Base-by-base conservation (phyloP, 2,888 invertebrate genomes). In the Reticulitermes lucifugus region DNA sequence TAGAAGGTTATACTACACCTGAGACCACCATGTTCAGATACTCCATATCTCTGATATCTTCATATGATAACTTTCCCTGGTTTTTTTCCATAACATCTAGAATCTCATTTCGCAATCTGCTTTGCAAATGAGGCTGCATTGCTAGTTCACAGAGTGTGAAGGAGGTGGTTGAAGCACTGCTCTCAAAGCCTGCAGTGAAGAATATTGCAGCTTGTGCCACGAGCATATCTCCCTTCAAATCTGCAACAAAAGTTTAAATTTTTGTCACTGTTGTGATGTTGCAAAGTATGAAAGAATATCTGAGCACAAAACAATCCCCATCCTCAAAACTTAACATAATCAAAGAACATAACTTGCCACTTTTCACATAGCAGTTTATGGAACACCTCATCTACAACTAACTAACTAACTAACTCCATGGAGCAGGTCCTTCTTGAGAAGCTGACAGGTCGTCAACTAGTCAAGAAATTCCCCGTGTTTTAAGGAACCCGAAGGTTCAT, bases 181-280 rank as follows among this genome's bases (percentile, higher is more conserved):
- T 88, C 82, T 89, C 89, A 84, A 88, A 89, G 2, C 89, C 89
- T 43, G 88, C 89, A 41, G 88, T 73, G 79, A 88, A 88, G 86
- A 89, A 89, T 25, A 88, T 83, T 18, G 88, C 84, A 12, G 87
- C 85, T 41, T 88, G 88, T 3, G 88, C 86, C n/a, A 86, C 43
- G 10, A 86, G 60, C 21, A 70, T 65, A 25, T 83, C 85, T n/a
- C 84, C 85, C 7, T 77, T 59, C 29, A 81, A 80, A 9, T 85
- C 85, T 84, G 84, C 29, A 84, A n/a, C 21, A 43, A 80, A 80
- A 43, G 21, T 43, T 55, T 18, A 55, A 55, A 55, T 18, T 55
- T 12, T 14, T 55, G 55, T 55, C 12, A 55, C 12, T 18, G 14
- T 55, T 14, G 14, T 18, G 14, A 55, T 18, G 12, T 2, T 55